These are phyloP conservation scores for Macrobrachium nipponense DNA, from an alignment of 1,140 invertebrate genomes.

Conservation along the genomic window DNA sequence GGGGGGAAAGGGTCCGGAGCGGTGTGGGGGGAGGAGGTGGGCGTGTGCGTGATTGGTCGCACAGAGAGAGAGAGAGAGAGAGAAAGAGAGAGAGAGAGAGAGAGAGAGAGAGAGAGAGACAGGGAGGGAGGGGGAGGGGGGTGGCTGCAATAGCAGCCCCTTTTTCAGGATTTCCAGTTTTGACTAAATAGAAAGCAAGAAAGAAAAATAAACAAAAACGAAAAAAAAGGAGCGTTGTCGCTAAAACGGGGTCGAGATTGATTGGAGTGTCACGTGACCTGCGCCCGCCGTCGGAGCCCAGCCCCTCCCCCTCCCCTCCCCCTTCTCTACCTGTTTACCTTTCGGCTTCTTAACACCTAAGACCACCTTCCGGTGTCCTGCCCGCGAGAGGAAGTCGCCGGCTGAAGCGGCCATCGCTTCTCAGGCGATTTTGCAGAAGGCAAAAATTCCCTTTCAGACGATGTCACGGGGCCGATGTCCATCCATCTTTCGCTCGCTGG, in stretches of 20 bases:
- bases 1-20: neutral
- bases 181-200: conserved; percentile 4
- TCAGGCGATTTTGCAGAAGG: too few species aligned
- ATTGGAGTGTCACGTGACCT: conserved; percentile 52
- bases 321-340: neutral
- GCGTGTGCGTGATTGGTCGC: neutral
- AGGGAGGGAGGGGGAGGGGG: neutral
- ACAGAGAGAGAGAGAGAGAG: conserved; percentile 27
- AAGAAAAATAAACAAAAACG: neutral
- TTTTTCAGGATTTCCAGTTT: neutral
- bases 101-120: conserved; percentile 23
- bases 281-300: conserved; percentile 30
- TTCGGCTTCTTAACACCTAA: neutral
- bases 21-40: neutral
- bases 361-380: neutral
- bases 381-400: neutral
- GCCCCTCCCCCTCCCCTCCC: neutral
- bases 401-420: too few species aligned
- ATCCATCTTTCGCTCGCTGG: conserved; percentile 11
- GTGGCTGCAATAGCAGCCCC: neutral
- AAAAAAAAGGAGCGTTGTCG: neutral
- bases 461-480: neutral
- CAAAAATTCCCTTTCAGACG: too few species aligned
- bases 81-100: conserved; percentile 28
- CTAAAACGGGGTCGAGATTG: conserved; percentile 36